Evolutionary conservation across 2,888 invertebrate species (phyloP).

Genomic region (Andrena flavipes): DNA sequence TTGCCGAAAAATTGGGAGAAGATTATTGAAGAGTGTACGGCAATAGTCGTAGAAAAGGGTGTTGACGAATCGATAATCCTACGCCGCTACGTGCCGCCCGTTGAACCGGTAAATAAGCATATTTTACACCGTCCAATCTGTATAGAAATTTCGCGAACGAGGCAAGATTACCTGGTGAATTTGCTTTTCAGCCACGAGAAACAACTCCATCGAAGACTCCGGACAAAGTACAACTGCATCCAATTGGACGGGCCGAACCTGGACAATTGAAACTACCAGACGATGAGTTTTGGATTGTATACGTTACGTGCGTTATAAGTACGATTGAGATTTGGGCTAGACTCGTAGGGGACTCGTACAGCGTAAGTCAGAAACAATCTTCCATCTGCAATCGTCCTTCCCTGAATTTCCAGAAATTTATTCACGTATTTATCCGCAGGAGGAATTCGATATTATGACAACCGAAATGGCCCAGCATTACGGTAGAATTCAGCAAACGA

Average conservation of each 20-base stretch:
- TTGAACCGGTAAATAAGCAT: conserved; percentile 59
- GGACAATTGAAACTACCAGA: conserved; percentile 76
- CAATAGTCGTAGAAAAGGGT: conserved; percentile 86
- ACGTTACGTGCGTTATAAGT: conserved; percentile 87
- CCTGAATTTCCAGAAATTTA: conserved; percentile 6
- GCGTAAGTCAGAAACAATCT: conserved; percentile 84
- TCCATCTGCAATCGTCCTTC: conserved; percentile 13
- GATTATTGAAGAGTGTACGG: conserved; percentile 87
- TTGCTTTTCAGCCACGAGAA: conserved; percentile 29
- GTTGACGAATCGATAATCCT: conserved; percentile 86
- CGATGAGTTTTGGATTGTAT: conserved; percentile 87
- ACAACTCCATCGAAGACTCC: conserved; percentile 12
- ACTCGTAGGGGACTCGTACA: conserved; percentile 88
- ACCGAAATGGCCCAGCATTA: conserved; percentile 84
- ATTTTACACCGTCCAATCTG: background rate
- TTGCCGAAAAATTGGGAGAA: conserved; percentile 90
- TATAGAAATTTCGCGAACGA: background rate
- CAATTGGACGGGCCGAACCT: conserved; percentile 67
- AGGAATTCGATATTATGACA: conserved; percentile 81
- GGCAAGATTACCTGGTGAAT: background rate
- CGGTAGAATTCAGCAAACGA: conserved; percentile 61
- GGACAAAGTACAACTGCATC: conserved; percentile 66
- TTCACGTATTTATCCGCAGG: conserved; percentile 76
- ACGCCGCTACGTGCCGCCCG: conserved; percentile 51
- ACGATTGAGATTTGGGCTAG: conserved; percentile 89